phyloP scores from a whole-genome alignment of 2,797 vertebrate genomes.

The Danio jaintianensis region DNA sequence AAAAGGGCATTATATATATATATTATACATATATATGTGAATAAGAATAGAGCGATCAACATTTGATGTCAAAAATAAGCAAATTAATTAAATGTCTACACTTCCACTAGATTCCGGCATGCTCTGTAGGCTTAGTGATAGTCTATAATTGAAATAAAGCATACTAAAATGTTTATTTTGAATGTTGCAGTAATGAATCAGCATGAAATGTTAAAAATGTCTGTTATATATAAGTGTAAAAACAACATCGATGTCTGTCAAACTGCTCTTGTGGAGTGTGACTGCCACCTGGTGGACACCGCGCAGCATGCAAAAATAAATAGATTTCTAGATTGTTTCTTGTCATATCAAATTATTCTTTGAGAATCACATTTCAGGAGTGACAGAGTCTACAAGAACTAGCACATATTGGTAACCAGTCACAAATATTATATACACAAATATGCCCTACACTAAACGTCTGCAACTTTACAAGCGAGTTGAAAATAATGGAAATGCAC shows the following conservation, averaged over 20 bases:
- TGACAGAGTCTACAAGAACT: not conserved
- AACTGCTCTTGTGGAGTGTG: not conserved
- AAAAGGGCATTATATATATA: not conserved
- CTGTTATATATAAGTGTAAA: not conserved
- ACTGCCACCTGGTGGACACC: slow-evolving; percentile 17
- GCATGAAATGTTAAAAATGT: not conserved
- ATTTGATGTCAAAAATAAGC: too few species aligned
- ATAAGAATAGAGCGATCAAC: too few species aligned
- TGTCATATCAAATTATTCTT: not conserved
- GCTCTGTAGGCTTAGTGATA: too few species aligned
- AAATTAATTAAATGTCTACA: too few species aligned
- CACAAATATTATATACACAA: not conserved
- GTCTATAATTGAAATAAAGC: not conserved
- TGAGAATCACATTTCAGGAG: not conserved
- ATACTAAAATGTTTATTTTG: not conserved
- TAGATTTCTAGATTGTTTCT: not conserved
- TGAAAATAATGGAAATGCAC: too few species aligned
- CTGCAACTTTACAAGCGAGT: not conserved
- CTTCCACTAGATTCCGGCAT: too few species aligned
- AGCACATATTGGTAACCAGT: not conserved
- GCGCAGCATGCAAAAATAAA: not conserved
- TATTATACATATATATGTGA: too few species aligned
- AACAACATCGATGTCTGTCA: not conserved
- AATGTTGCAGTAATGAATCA: not conserved
- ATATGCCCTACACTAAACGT: not conserved